These are phyloP conservation scores for Poecilia picta DNA, from an alignment of 2,797 vertebrate species.

Conservation along the genomic window DNA sequence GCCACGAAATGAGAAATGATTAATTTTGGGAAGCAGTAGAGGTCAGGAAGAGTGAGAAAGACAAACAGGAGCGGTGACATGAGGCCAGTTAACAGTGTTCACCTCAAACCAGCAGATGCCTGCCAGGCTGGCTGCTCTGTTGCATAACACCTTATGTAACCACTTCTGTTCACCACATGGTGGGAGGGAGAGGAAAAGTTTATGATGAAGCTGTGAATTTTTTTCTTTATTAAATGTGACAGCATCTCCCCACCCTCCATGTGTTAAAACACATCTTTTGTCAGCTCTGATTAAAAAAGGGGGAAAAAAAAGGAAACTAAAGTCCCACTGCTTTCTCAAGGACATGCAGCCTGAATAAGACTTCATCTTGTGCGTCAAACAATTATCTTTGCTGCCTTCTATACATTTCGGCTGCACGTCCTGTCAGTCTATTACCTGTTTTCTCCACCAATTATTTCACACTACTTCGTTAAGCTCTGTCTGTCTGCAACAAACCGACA, in stretches of 20 bases:
- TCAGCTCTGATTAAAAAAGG: slow-evolving; percentile 4
- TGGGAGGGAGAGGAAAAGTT: slow-evolving; percentile 47
- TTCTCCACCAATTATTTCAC: neutral
- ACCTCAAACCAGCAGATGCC: slow-evolving; percentile 55
- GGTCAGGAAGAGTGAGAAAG: neutral
- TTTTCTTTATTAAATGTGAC: slow-evolving; percentile 23
- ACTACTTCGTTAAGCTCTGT: neutral
- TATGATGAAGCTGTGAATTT: slow-evolving; percentile 29
- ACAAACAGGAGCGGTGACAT: slow-evolving; percentile 16
- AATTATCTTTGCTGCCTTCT: neutral
- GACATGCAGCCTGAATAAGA: neutral
- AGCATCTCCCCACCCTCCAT: slow-evolving; percentile 15
- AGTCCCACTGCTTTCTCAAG: neutral
- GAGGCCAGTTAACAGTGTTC: slow-evolving; percentile 44
- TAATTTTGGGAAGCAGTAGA: neutral
- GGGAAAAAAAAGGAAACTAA: slow-evolving; percentile 7
- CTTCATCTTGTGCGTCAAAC: neutral
- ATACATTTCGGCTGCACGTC: neutral
- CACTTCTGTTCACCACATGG: slow-evolving; percentile 33
- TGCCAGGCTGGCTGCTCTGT: slow-evolving; percentile 42
- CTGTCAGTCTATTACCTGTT: neutral
- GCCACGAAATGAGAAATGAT: neutral
- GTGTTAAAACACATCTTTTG: slow-evolving; percentile 8
- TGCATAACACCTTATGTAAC: slow-evolving; percentile 72
- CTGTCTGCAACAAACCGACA: neutral